These are phyloP conservation scores for Hyalella azteca DNA, from an alignment of 2,888 invertebrate species.

Conservation along the genomic window DNA sequence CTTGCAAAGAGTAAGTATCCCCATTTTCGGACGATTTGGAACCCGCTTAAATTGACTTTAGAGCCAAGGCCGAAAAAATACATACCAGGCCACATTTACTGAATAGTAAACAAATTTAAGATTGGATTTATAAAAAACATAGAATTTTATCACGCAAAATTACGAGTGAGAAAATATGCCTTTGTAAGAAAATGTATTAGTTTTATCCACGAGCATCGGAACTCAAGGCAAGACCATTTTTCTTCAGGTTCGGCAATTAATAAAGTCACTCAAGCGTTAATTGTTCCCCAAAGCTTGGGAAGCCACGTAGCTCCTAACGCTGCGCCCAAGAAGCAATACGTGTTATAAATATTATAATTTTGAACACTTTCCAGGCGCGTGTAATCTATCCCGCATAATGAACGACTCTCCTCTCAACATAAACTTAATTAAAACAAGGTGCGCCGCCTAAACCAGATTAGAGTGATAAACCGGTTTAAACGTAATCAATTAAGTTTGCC, in stretches of 20 bases:
- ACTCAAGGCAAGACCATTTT: slow-evolving; percentile 5
- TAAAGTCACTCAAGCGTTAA: slow-evolving; percentile 20
- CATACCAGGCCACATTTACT: too few species aligned
- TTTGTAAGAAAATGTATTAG: too few species aligned
- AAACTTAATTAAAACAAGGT: slow-evolving; percentile 36
- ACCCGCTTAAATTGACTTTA: too few species aligned
- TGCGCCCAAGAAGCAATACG: neutral
- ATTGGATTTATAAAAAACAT: too few species aligned
- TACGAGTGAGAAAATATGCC: too few species aligned
- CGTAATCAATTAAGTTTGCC: slow-evolving; percentile 37
- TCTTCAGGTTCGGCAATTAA: slow-evolving; percentile 5
- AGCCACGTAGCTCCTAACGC: slow-evolving; percentile 10
- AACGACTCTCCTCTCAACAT: slow-evolving; percentile 37
- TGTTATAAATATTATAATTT: slow-evolving; percentile 35
- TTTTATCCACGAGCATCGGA: too few species aligned
- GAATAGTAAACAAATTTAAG: too few species aligned
- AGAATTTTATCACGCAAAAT: too few species aligned
- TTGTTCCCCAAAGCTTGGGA: slow-evolving; percentile 18
- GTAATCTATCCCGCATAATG: slow-evolving; percentile 36
- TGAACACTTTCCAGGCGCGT: slow-evolving; percentile 29
- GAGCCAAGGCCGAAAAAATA: too few species aligned
- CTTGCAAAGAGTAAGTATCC: too few species aligned
- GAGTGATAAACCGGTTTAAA: slow-evolving; percentile 36
- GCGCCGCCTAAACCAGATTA: slow-evolving; percentile 35
- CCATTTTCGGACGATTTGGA: too few species aligned